phyloP scores from a whole-genome alignment of 1,140 invertebrate genomes.

The Trypoxylus dichotomus region DNA sequence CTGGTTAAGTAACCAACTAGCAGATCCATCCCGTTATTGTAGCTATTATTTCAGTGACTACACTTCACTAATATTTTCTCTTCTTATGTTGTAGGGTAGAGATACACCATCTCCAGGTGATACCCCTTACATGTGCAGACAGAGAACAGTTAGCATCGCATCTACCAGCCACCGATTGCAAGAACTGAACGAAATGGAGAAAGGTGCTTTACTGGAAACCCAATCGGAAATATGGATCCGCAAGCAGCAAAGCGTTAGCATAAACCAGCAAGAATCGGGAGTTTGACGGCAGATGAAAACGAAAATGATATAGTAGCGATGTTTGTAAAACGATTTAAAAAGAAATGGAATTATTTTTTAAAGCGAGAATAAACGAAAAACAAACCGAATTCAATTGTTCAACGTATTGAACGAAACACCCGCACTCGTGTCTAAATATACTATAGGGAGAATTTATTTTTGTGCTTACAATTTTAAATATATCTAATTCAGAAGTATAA shows the following conservation, averaged over 20 bases:
- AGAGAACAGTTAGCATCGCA: constrained; percentile 63
- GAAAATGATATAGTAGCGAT: not conserved
- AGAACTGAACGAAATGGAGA: constrained; percentile 64
- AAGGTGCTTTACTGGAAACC: constrained; percentile 58
- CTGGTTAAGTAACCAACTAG: no score
- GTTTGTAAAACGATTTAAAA: not conserved
- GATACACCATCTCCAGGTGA: constrained; percentile 75
- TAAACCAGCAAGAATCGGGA: not conserved
- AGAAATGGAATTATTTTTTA: not conserved
- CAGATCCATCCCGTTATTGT: no score
- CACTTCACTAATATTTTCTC: not conserved
- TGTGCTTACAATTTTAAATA: constrained; percentile 1
- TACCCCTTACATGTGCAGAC: constrained; percentile 76
- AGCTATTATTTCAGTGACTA: no score
- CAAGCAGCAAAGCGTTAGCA: not conserved
- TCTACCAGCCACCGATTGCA: constrained; percentile 53
- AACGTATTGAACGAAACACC: not conserved
- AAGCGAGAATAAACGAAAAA: not conserved
- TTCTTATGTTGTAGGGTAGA: constrained; percentile 60
- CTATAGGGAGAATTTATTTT: not conserved
- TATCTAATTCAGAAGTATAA: not conserved
- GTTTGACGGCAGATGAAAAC: constrained; percentile 8
- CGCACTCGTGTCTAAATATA: not conserved
- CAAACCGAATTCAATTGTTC: not conserved
- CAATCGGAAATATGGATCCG: not conserved